Conservation (phyloP, 2,888 invertebrate species). For the Aplocera efformata region DNA sequence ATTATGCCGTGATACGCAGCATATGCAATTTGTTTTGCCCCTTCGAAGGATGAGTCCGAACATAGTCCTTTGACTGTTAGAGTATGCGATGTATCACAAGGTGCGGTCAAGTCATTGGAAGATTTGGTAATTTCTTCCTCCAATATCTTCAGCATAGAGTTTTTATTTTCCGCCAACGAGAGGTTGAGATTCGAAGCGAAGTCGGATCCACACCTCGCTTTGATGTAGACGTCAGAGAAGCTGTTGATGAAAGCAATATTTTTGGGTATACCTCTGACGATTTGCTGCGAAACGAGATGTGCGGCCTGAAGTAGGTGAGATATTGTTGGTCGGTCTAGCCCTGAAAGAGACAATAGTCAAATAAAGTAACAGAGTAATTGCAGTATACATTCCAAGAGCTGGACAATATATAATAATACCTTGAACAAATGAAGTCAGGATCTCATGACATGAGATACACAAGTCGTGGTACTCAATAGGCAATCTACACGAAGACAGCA, state of each 20-base stretch:
- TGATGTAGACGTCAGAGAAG: slow-evolving; percentile 84
- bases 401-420: slow-evolving; percentile 54
- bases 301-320: slow-evolving; percentile 84
- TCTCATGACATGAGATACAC: slow-evolving; percentile 60
- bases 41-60: slow-evolving; percentile 69
- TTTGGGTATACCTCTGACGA: slow-evolving; percentile 80
- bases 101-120: slow-evolving; percentile 17
- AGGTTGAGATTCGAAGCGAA: slow-evolving; percentile 53
- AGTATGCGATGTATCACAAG: slow-evolving; percentile 45
- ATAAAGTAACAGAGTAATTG: slow-evolving; percentile 1
- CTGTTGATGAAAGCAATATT: slow-evolving; percentile 78
- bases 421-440: slow-evolving; percentile 65
- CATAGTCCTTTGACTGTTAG: slow-evolving; percentile 69
- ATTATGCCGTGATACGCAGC: slow-evolving; percentile 46
- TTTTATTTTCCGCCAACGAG: slow-evolving; percentile 72
- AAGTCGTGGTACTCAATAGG: slow-evolving; percentile 55
- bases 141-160: slow-evolving; percentile 61
- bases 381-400: too few relatives aligned
- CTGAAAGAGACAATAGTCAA: slow-evolving; percentile 47
- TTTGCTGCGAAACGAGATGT: slow-evolving; percentile 83
- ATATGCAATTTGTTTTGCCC: slow-evolving; percentile 78
- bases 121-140: slow-evolving; percentile 38
- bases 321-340: slow-evolving; percentile 81
- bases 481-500: slow-evolving; percentile 64
- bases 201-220: slow-evolving; percentile 71